Percentiles rank a stretch among this genome's conserved stretches.
These are phyloP conservation scores for Cyphomyrus discorhynchus DNA, from an alignment of 2,113 vertebrate species.

Conservation along the genomic window DNA sequence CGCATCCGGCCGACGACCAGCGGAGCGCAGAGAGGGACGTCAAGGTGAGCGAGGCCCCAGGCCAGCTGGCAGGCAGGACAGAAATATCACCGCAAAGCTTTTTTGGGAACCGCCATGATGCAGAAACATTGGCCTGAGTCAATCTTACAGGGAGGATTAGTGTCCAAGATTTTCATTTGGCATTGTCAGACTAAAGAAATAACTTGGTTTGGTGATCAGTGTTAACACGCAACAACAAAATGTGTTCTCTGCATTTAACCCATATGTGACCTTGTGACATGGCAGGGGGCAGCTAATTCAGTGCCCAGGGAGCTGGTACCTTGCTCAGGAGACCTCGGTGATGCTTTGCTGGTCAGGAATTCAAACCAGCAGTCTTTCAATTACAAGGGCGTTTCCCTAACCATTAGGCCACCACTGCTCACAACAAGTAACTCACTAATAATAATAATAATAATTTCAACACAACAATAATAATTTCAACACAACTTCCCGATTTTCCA, in stretches of 20 bases:
- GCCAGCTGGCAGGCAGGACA: neutral
- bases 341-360: too few relatives aligned
- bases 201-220: neutral
- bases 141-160: neutral
- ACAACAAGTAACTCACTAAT: too few relatives aligned
- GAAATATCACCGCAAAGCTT: neutral
- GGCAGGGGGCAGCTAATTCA: too few relatives aligned
- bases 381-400: too few relatives aligned
- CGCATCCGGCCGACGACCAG: neutral
- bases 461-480: neutral
- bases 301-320: too few relatives aligned
- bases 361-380: too few relatives aligned
- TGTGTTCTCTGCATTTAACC: too few relatives aligned
- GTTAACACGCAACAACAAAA: too few relatives aligned
- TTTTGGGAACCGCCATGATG: neutral
- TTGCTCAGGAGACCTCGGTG: too few relatives aligned
- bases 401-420: too few relatives aligned
- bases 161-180: neutral
- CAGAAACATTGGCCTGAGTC: neutral
- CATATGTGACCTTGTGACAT: too few relatives aligned
- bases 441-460: too few relatives aligned
- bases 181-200: neutral
- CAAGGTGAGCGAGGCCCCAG: neutral
- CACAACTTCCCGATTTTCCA: neutral
- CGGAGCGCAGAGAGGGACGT: neutral